phyloP scores from a whole-genome alignment of 2,888 invertebrate species.

The Eupithecia insigniata region DNA sequence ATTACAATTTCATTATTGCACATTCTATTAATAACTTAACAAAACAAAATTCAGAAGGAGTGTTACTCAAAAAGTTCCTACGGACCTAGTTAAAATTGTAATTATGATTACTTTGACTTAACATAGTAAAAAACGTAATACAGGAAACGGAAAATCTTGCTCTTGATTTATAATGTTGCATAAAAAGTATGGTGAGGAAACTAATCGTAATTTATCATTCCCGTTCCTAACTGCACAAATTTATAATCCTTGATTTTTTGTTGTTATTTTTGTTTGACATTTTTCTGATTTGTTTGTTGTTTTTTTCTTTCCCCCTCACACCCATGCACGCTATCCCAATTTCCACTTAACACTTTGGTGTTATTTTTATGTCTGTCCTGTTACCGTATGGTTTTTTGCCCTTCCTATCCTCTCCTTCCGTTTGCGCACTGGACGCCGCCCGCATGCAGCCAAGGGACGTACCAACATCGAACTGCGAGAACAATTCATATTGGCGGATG shows the following conservation, averaged over 20 bases:
- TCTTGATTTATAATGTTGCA: constrained; percentile 68
- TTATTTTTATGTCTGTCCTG: constrained; percentile 70
- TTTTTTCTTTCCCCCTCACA: constrained; percentile 79
- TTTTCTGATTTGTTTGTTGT: constrained; percentile 83
- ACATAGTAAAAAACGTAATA: neutral
- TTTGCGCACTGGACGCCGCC: constrained; percentile 82
- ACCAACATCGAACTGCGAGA: constrained; percentile 99
- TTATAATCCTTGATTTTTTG: constrained; percentile 60
- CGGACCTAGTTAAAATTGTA: neutral
- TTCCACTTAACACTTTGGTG: constrained; percentile 76
- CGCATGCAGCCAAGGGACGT: constrained; percentile 97
- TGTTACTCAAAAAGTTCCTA: neutral
- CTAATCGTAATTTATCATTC: constrained; percentile 79
- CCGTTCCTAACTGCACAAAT: constrained; percentile 80
- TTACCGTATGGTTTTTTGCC: constrained; percentile 79
- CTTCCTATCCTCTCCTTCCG: constrained; percentile 58
- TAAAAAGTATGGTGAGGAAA: constrained; percentile 77
- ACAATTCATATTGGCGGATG: constrained; percentile 99
- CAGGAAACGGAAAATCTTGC: constrained; percentile 56
- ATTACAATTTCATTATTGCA: constrained; percentile 32
- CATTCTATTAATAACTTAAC: constrained; percentile 19
- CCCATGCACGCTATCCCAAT: constrained; percentile 77
- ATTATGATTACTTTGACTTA: neutral
- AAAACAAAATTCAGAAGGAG: neutral
- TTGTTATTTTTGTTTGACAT: constrained; percentile 77